Conservation (phyloP, 2,113 vertebrate species). For the Amblyornis subalaris region DNA sequence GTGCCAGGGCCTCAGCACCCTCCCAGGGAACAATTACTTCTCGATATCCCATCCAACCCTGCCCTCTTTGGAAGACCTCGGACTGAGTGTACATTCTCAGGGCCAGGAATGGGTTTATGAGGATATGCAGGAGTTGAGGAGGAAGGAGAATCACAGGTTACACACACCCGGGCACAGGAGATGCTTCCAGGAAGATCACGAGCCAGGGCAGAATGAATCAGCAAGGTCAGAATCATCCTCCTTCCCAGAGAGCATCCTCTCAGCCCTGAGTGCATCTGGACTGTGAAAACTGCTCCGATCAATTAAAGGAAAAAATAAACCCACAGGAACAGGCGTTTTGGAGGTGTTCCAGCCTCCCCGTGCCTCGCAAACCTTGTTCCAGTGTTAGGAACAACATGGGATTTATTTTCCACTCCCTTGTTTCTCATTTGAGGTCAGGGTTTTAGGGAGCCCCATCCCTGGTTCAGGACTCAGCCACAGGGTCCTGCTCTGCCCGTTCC, state of each 20-base stretch:
- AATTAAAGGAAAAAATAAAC: background rate
- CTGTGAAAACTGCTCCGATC: background rate
- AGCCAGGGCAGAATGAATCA: background rate
- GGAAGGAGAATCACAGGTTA: background rate
- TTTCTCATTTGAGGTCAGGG: background rate
- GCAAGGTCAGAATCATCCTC: background rate
- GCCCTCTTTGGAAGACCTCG: background rate
- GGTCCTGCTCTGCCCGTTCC: background rate
- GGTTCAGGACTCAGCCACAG: fast-evolving
- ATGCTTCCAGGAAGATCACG: background rate
- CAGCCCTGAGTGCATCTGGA: background rate
- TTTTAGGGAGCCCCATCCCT: background rate
- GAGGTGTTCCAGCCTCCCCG: background rate
- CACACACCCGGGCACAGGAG: background rate
- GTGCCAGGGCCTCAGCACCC: background rate
- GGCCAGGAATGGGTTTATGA: background rate
- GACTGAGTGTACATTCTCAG: fast-evolving
- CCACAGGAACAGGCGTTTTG: background rate
- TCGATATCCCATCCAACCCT: fast-evolving
- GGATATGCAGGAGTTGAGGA: background rate
- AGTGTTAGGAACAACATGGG: fast-evolving
- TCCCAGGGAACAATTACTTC: fast-evolving
- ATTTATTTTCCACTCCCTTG: background rate
- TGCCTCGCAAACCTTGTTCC: background rate
- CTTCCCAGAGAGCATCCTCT: background rate